Percentiles rank a stretch among this genome's conserved stretches.
These are phyloP conservation scores for Ceratoteleas bidentatus DNA, from an alignment of 1,140 invertebrate genomes.

Conservation along the genomic window DNA sequence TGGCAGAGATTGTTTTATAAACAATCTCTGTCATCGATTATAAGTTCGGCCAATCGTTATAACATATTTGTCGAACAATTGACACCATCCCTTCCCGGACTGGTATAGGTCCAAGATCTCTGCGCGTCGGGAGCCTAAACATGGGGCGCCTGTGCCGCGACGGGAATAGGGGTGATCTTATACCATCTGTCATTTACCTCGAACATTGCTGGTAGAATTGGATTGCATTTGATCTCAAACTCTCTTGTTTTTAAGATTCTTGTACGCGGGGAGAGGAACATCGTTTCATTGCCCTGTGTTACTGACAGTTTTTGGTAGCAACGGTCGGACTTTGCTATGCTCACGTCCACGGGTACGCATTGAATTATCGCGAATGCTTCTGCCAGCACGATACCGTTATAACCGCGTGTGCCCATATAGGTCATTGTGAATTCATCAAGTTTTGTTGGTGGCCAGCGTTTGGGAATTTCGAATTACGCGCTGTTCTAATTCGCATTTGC, in stretches of 20 bases:
- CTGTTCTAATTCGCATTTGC: slow-evolving; percentile 7
- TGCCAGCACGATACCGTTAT: neutral
- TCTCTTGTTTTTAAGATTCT: too few species aligned
- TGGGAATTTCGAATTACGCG: neutral
- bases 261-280: slow-evolving; percentile 1
- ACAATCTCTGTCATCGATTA: too few species aligned
- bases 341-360: slow-evolving; percentile 10
- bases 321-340: too few species aligned
- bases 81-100: too few species aligned
- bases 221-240: slow-evolving; percentile 10
- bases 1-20: too few species aligned
- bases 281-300: neutral
- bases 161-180: neutral
- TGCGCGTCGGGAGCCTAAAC: too few species aligned
- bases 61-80: too few species aligned
- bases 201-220: slow-evolving; percentile 9
- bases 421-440: slow-evolving; percentile 10
- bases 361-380: slow-evolving; percentile 16
- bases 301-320: too few species aligned
- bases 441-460: neutral
- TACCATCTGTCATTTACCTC: slow-evolving; percentile 14
- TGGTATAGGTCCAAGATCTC: too few species aligned
- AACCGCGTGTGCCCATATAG: slow-evolving; percentile 4
- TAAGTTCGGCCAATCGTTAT: too few species aligned
- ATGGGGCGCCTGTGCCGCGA: too few species aligned